phyloP scores from a whole-genome alignment of 2,113 vertebrate genomes.

The Oreocharis arfaki region DNA sequence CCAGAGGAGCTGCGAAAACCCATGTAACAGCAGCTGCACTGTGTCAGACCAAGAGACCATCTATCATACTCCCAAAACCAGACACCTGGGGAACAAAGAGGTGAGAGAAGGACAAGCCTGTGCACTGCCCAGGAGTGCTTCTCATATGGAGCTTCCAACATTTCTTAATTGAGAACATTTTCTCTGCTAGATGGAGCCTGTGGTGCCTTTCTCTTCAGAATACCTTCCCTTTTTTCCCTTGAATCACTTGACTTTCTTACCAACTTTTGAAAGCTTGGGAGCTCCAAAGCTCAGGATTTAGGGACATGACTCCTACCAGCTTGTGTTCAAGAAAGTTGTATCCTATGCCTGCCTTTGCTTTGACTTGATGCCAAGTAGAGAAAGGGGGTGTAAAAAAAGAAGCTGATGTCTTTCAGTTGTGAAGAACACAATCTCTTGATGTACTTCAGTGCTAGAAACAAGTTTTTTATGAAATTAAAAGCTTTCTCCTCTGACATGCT shows the following conservation, averaged over 20 bases:
- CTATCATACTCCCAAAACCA: neutral
- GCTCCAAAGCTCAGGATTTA: neutral
- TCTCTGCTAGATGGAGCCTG: neutral
- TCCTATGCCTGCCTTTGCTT: neutral
- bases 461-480: neutral
- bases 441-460: neutral
- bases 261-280: fast-evolving
- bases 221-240: neutral
- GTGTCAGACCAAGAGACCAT: fast-evolving
- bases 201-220: neutral
- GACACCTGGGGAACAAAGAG: neutral
- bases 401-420: neutral
- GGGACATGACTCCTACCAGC: neutral
- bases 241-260: fast-evolving
- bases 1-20: neutral
- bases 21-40: neutral
- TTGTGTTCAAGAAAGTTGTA: neutral
- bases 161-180: neutral
- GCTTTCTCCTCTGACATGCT: neutral
- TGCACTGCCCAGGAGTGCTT: neutral
- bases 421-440: neutral
- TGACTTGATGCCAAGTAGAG: neutral
- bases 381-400: neutral
- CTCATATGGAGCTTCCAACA: fast-evolving
- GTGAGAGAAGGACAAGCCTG: neutral